Evolutionary conservation across 1,140 invertebrate genomes (phyloP).

Genomic region (Leucophenga varia): DNA sequence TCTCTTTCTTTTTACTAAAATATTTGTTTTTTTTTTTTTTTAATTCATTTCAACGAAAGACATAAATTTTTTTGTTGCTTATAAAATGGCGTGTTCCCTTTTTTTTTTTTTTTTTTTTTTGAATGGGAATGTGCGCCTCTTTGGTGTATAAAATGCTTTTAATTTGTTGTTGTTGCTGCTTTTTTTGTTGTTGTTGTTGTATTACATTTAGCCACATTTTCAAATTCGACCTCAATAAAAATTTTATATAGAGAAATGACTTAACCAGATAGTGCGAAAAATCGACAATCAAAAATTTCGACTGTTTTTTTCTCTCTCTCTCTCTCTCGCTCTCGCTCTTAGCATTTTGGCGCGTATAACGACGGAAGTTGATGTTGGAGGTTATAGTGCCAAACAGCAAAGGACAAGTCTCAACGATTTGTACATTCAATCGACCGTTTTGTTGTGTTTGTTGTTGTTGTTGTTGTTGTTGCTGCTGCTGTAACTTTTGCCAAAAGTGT

Average conservation of each 20-base stretch:
- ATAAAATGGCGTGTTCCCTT: slow-evolving; percentile 48
- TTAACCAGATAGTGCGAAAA: neutral
- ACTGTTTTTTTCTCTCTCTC: too few relatives aligned
- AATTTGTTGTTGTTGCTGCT: slow-evolving; percentile 34
- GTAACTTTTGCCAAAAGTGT: slow-evolving; percentile 38
- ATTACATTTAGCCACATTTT: slow-evolving; percentile 38
- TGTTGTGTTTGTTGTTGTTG: slow-evolving; percentile 1
- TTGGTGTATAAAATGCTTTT: slow-evolving; percentile 51
- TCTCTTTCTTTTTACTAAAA: too few relatives aligned
- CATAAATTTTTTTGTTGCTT: neutral
- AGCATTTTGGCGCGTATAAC: too few relatives aligned
- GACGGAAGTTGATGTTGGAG: slow-evolving; percentile 1
- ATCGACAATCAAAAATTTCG: too few relatives aligned
- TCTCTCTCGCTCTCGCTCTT: too few relatives aligned
- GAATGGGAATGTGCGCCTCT: slow-evolving; percentile 48
- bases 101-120: slow-evolving; percentile 50
- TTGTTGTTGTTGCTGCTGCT: slow-evolving; percentile 1
- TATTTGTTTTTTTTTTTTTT: too few relatives aligned
- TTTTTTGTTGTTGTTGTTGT: neutral
- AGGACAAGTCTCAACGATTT: too few relatives aligned
- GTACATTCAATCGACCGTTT: too few relatives aligned
- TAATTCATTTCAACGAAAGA: slow-evolving; percentile 10
- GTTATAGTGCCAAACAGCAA: too few relatives aligned
- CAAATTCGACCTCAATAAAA: slow-evolving; percentile 53
- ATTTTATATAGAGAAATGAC: slow-evolving; percentile 28